Evolutionary conservation across 2,797 vertebrate species (phyloP).

Genomic region (Dendrocincla fuliginosa): DNA sequence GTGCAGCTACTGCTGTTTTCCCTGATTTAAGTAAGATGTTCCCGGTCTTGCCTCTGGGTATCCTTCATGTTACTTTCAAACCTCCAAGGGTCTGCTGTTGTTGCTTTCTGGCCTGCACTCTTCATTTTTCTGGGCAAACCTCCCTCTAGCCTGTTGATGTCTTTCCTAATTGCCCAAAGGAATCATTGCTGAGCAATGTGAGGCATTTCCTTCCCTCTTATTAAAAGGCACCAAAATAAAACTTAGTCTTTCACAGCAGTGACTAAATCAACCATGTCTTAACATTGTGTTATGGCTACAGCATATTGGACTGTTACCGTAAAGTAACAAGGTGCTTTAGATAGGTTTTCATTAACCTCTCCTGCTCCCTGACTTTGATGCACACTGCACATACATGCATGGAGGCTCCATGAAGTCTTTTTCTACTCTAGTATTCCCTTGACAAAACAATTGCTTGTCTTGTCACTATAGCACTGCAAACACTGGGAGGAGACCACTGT

Average conservation of each 20-base stretch:
- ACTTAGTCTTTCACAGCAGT: slow-evolving; percentile 9
- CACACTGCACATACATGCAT: neutral
- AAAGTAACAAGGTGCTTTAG: neutral
- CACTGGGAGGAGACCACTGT: neutral
- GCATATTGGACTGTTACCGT: neutral
- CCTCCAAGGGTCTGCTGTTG: slow-evolving; percentile 43
- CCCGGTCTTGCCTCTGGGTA: slow-evolving; percentile 7
- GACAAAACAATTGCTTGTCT: neutral
- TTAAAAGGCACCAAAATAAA: slow-evolving; percentile 66
- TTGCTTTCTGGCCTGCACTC: slow-evolving; percentile 11
- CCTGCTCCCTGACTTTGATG: neutral
- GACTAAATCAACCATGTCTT: neutral
- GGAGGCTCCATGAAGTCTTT: neutral
- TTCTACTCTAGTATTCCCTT: neutral
- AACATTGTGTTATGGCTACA: neutral
- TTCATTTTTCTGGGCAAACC: slow-evolving; percentile 59
- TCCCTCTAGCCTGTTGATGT: slow-evolving; percentile 56
- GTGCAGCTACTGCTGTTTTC: slow-evolving; percentile 25
- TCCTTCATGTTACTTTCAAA: slow-evolving; percentile 46
- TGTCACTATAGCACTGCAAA: neutral
- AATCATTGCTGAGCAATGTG: slow-evolving; percentile 62
- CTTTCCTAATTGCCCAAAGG: slow-evolving; percentile 58
- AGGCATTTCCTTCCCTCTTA: slow-evolving; percentile 68
- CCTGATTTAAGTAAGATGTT: slow-evolving; percentile 44
- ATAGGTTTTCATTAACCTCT: neutral